Evolutionary conservation across 2,113 vertebrate species (phyloP).

Genomic region (Thalassoma bifasciatum): DNA sequence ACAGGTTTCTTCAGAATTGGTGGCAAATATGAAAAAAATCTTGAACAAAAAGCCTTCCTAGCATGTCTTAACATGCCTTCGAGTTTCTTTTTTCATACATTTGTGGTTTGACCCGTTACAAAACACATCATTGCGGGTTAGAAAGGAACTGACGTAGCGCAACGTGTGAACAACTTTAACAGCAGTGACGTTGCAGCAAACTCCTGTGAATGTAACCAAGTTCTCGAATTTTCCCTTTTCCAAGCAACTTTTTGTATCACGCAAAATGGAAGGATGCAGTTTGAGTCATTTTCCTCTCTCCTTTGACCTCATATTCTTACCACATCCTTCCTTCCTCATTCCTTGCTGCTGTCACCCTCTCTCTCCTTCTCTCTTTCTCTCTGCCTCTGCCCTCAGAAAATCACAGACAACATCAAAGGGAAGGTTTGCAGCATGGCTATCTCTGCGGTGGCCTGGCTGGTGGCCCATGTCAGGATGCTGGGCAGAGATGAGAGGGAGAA

Average conservation of each 20-base stretch:
- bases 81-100: background rate
- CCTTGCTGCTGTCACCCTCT: background rate
- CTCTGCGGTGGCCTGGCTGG: slow-evolving; percentile 97
- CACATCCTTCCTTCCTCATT: slow-evolving; percentile 51
- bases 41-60: background rate
- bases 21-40: too few species aligned
- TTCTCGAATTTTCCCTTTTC: slow-evolving; percentile 13
- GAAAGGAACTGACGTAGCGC: slow-evolving; percentile 11
- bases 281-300: slow-evolving; percentile 13
- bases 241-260: slow-evolving; percentile 19
- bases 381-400: slow-evolving; percentile 87
- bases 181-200: slow-evolving; percentile 10
- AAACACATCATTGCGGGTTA: background rate
- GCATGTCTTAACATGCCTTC: background rate
- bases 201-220: background rate
- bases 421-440: slow-evolving; percentile 99
- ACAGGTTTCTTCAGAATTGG: too few species aligned
- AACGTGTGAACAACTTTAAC: background rate
- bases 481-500: slow-evolving; percentile 98
- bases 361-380: background rate
- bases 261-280: background rate
- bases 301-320: background rate
- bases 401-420: slow-evolving; percentile 98
- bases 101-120: background rate
- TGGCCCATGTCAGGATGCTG: slow-evolving; percentile 97